Evolutionary conservation across 1,140 invertebrate genomes (phyloP).

Genomic region (Cherax quadricarinatus): DNA sequence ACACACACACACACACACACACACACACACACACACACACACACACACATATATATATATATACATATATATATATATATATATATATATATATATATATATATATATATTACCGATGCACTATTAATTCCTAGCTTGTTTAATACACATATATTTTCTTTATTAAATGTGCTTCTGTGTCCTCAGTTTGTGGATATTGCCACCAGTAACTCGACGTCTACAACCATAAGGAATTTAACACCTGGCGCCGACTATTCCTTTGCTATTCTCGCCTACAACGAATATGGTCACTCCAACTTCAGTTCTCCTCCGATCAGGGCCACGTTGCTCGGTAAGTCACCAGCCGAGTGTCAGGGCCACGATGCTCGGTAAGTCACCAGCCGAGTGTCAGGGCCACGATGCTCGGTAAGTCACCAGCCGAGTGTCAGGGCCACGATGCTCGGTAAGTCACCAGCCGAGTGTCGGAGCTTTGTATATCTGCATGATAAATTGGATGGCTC

Average conservation of each 20-base stretch:
- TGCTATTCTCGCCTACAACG: constrained; percentile 37
- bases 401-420: constrained; percentile 48
- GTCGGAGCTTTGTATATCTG: too few species aligned
- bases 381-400: constrained; percentile 6
- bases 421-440: constrained; percentile 45
- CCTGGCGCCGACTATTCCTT: constrained; percentile 38
- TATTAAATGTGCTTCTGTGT: not conserved
- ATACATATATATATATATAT: too few species aligned
- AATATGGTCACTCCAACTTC: constrained; percentile 19
- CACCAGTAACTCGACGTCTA: constrained; percentile 21
- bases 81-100: too few species aligned
- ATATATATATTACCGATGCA: too few species aligned
- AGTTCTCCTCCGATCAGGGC: constrained; percentile 10
- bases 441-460: constrained; percentile 6
- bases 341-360: too few species aligned
- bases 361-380: too few species aligned
- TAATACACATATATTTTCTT: too few species aligned
- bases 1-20: too few species aligned
- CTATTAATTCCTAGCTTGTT: too few species aligned
- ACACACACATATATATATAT: too few species aligned
- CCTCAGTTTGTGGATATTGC: constrained; percentile 35
- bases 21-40: too few species aligned
- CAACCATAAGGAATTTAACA: constrained; percentile 12
- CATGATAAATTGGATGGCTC: too few species aligned
- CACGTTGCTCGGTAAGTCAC: constrained; percentile 46